Conservation (phyloP, 2,888 invertebrate species). For the Drosophila cyrtoloma region DNA sequence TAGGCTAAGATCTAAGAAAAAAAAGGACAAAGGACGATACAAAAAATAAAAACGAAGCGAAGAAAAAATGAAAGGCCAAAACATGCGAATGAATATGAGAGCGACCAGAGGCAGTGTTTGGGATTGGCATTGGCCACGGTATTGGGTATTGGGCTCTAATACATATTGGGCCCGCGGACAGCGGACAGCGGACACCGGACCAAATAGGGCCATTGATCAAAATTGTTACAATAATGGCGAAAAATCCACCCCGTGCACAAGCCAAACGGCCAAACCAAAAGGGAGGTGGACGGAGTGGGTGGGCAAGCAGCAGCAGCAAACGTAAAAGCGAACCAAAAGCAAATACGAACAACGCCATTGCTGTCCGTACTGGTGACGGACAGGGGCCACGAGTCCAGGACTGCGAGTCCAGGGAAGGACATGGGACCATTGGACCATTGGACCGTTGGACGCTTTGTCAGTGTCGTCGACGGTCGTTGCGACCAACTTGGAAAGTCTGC, state of each 20-base stretch:
- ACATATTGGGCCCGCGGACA: conserved; percentile 19
- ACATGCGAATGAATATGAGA: conserved; percentile 69
- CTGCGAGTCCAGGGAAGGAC: conserved; percentile 33
- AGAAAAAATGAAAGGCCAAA: conserved; percentile 34
- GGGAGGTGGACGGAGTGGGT: background rate
- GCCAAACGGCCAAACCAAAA: conserved; percentile 42
- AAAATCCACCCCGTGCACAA: conserved; percentile 75
- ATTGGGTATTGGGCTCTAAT: conserved; percentile 7
- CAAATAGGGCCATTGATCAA: conserved; percentile 82
- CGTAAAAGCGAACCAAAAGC: conserved; percentile 44
- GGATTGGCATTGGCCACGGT: conserved; percentile 33
- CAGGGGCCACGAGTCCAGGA: conserved; percentile 24
- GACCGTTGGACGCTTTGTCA: conserved; percentile 30
- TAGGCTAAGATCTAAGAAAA: conserved; percentile 17
- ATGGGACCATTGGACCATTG: conserved; percentile 20
- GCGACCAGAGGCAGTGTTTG: conserved; percentile 22
- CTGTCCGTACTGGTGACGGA: conserved; percentile 58
- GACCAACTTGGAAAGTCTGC: conserved; percentile 44
- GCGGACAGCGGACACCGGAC: conserved; percentile 68
- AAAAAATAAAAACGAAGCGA: conserved; percentile 22
- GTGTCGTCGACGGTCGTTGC: conserved; percentile 19
- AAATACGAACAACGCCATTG: conserved; percentile 73
- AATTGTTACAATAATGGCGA: conserved; percentile 84
- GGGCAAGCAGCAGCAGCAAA: conserved; percentile 21
- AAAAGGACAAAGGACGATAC: conserved; percentile 47